Evolutionary conservation across 2,888 invertebrate genomes (phyloP).

Genomic region (Ophion slaviceki): DNA sequence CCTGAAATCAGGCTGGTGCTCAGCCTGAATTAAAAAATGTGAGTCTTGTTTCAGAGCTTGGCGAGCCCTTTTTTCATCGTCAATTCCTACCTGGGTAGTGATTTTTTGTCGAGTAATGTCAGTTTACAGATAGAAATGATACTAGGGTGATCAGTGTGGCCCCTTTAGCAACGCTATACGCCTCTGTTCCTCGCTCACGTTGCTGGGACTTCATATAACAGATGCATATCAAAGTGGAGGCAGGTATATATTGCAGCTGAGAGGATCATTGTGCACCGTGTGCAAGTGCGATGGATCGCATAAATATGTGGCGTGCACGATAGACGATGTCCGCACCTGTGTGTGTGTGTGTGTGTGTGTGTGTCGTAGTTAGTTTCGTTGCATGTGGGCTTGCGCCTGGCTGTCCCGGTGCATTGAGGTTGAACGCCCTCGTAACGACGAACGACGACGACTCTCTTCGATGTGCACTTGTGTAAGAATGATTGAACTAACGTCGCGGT

Average conservation of each 20-base stretch:
- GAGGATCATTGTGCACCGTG: slow-evolving; percentile 46
- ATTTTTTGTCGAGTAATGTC: background rate
- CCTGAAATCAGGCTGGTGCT: too few species aligned
- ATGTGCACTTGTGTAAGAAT: slow-evolving; percentile 69
- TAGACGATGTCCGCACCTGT: background rate
- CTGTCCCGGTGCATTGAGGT: slow-evolving; percentile 68
- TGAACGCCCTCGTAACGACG: slow-evolving; percentile 81
- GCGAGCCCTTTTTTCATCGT: too few species aligned
- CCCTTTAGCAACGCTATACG: slow-evolving; percentile 23
- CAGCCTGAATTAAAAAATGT: too few species aligned
- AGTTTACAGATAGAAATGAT: background rate
- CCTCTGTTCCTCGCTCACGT: slow-evolving; percentile 66
- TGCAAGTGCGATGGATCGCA: slow-evolving; percentile 41
- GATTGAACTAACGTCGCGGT: slow-evolving; percentile 72
- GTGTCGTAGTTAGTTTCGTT: slow-evolving; percentile 37
- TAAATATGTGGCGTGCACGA: background rate
- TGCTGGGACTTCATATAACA: slow-evolving; percentile 35
- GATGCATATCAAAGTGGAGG: slow-evolving; percentile 19
- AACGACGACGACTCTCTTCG: slow-evolving; percentile 71
- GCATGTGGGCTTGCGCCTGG: slow-evolving; percentile 41
- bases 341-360: background rate
- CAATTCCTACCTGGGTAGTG: too few species aligned
- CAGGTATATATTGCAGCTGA: slow-evolving; percentile 36
- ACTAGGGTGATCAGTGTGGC: background rate
- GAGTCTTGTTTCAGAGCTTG: too few species aligned